phyloP scores from a whole-genome alignment of 1,140 invertebrate genomes.

The Sinella curviseta region DNA sequence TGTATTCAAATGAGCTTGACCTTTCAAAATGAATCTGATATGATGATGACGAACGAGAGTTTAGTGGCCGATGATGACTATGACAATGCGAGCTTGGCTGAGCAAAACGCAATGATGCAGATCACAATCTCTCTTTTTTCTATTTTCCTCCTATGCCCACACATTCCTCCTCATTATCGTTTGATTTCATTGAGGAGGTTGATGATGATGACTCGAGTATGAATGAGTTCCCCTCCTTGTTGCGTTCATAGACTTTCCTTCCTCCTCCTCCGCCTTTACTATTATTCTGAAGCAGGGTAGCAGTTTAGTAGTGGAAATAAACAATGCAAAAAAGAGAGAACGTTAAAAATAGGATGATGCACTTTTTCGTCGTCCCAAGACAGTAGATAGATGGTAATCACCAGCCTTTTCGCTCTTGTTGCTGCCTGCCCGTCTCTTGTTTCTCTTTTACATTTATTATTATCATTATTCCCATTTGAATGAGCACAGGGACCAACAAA shows the following conservation, averaged over 20 bases:
- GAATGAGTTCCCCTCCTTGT: no score
- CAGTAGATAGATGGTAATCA: not conserved
- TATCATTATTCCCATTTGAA: conserved; percentile 11
- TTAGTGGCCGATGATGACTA: no score
- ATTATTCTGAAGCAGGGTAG: no score
- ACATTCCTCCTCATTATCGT: not conserved
- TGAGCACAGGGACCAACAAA: not conserved
- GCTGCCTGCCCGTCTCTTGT: not conserved
- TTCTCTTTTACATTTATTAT: not conserved
- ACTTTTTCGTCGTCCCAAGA: not conserved
- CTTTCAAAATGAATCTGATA: not conserved
- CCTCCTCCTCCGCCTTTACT: no score
- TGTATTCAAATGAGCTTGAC: not conserved
- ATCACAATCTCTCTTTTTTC: not conserved
- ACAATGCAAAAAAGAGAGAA: no score
- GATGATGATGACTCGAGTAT: no score
- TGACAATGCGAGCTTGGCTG: not conserved
- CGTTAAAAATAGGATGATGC: no score
- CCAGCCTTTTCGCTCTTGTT: not conserved
- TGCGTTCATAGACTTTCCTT: no score
- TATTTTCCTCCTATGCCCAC: not conserved
- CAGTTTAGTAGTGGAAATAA: no score
- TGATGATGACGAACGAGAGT: no score
- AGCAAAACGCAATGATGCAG: not conserved
- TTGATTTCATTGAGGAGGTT: not conserved